Evolutionary conservation across 2,113 vertebrate genomes (phyloP), one percentile per base, ranked within the genome.

Genomic region (Thalassoma bifasciatum): DNA sequence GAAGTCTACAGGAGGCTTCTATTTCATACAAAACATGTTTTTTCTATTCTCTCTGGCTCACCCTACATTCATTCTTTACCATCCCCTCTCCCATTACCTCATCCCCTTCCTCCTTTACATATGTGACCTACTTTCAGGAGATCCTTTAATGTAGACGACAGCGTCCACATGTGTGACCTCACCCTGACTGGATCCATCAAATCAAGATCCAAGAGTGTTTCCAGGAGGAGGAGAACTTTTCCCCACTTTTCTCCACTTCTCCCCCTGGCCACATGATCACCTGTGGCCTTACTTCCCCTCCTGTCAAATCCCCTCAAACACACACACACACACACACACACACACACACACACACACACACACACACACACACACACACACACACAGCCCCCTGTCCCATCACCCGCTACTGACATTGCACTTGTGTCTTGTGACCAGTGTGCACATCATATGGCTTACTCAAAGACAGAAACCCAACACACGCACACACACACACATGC

Each of bases 201-300:
- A 70, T 12, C 81, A 30, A 77, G 81, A 86, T 66, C 44, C 60
- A 24, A 53, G n/a, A 62, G 11, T 62, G 42, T 51, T 66, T 19
- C 2, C 5, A 16, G 14, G 19, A 5, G 44, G 4, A 8, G 44
- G 19, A 8, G 16, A 46, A 46, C 19, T 19, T 37, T 69, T 66
- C 8, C 62, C 60, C 46, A 47, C 47, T 0, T 60, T 49, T 44
- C 24, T 4, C 51, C 2, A 0, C 47, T 79, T 34, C 42, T 62
- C 79, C 67, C 10, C 12, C 12, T 30, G 64, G 30, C 67, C 72
- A 73, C 58, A 66, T 66, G 66, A 82, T 82, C 86, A 87, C 85
- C 86, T 88, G 84, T 84, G 84, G 81, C 70, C 78, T 23, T 23
- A 26, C 67, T 85, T 83, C 68, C 52, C 77, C 58, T 64, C 47